Base-by-base conservation (phyloP, 2,888 invertebrate genomes). In the Alviniconcha strummeri region DNA sequence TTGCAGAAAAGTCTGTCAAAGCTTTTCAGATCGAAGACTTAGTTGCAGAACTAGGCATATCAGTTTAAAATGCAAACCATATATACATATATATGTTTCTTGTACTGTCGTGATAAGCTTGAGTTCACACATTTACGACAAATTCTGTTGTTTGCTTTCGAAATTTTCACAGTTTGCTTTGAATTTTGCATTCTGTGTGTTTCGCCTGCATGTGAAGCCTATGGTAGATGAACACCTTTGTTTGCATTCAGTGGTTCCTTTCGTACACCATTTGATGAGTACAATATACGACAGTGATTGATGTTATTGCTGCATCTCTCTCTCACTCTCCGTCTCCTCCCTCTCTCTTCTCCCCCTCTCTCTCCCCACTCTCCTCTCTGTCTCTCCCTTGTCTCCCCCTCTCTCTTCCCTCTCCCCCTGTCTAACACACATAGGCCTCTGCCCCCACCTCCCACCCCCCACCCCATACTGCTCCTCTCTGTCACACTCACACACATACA, bases 341-440 rank as follows among this genome's bases (percentile, higher is more conserved):
- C 36, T 72, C 55, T 55, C 15, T 60, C 64, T 77, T 77, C 17
- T 55, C 55, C 55, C 56, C n/a, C 55, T 15, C n/a, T 36, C 36
- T 52, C 55, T 80, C 5, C 64, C 52, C 9, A 67, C 54, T 80
- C n/a, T 69, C 67, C 67, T 80, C 55, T 80, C n/a, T 67, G 17
- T 69, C 54, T 67, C 67, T 52, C 67, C n/a, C 55, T 52, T 36
- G 36, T 52, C 55, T 80, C 5, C 64, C 67, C 9, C 15, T 11
- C 17, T 64, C 67, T 17, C 9, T 80, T 69, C 52, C n/a, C 55
- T 52, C 55, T 79, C 69, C 54, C 69, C n/a, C 36, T 74, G 7
- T 74, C 60, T 60, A 8, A 11, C 60, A 60, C 13, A 11, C 60
- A 60, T 60, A 13, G 8, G 60, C 60, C 60, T 60, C 13, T 13